These are phyloP conservation scores for Lerema accius DNA, from an alignment of 1,140 invertebrate genomes.

Conservation along the genomic window DNA sequence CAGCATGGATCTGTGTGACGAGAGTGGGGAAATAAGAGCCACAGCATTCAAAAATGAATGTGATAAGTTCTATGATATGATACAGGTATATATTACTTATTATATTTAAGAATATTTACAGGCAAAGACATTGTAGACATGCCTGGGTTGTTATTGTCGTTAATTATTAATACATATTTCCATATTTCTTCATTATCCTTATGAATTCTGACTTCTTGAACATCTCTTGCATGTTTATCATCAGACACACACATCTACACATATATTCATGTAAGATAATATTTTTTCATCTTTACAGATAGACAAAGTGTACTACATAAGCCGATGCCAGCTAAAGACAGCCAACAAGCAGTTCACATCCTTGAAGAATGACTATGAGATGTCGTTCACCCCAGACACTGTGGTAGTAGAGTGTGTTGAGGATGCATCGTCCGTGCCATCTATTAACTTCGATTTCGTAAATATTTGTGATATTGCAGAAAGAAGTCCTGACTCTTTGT, in stretches of 20 bases:
- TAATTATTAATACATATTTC: no score
- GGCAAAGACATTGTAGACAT: no score
- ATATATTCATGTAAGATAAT: no score
- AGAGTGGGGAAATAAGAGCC: conserved; percentile 96
- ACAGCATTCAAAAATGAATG: conserved; percentile 96
- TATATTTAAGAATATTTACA: no score
- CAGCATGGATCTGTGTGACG: conserved; percentile 95
- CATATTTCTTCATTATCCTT: no score
- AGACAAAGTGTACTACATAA: conserved; percentile 95
- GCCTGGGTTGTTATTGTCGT: no score
- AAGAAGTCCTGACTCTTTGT: conserved; percentile 85
- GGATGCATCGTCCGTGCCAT: conserved; percentile 86
- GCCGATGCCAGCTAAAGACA: conserved; percentile 91
- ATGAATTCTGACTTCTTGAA: no score
- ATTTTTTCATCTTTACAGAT: no score
- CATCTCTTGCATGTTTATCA: no score
- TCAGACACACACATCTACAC: no score
- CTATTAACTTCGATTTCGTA: conserved; percentile 92
- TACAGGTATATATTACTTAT: conserved; percentile 87
- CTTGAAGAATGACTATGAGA: conserved; percentile 97
- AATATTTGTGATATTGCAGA: conserved; percentile 90
- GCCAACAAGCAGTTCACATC: conserved; percentile 95
- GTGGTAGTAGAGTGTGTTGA: conserved; percentile 88
- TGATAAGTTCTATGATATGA: conserved; percentile 95
- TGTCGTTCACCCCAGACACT: conserved; percentile 94